Base-by-base conservation (phyloP, 2,113 vertebrate genomes). In the Merops nubicus region DNA sequence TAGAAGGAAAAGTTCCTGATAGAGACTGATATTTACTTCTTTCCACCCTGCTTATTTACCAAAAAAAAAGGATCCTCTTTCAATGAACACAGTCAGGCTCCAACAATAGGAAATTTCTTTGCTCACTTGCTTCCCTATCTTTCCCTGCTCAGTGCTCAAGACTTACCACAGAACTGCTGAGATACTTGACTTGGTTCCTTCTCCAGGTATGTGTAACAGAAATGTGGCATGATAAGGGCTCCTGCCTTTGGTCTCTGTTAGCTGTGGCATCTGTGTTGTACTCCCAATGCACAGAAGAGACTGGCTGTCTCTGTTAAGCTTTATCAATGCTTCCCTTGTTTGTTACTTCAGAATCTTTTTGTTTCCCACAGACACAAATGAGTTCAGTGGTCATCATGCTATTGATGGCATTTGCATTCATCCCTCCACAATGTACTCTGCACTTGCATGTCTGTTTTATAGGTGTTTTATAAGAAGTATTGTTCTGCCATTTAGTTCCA, bases 71-170 rank as follows among this genome's bases (percentile, higher is more conserved):
- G 7, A 2, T 29, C 5, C 2, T 38, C 33, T 87, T 82, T 68
- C 42, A 62, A 1, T 40, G 9, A 67, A 7, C 34, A 22, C 3
- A 9, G 6, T 23, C 22, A 69, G 33, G 16, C 12, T 64, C 10
- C 22, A 76, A 64, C 21, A 40, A 14, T 7, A 51, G 31, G 16
- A 19, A 62, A 21, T 62, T 72, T 89, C 22, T 56, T 78, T 57
- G 13, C 18, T 73, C 11, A 14, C 5, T 54, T 76, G 13, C 18
- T 73, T 77, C 15, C 11, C 73, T 17, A 48, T 51, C 21, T 57
- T 79, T 72, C n/a, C 18, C 6, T 34, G 8, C 26, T 59, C 21
- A 8, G 0, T n/a, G 8, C 11, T 82, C 9, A 63, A 17, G 0
- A 1, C 16, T 50, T 31, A 38, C 2, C 4, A 8, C 7, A 50